Evolutionary conservation across 2,888 invertebrate genomes (phyloP).

Genomic region (Agrotis segetum): DNA sequence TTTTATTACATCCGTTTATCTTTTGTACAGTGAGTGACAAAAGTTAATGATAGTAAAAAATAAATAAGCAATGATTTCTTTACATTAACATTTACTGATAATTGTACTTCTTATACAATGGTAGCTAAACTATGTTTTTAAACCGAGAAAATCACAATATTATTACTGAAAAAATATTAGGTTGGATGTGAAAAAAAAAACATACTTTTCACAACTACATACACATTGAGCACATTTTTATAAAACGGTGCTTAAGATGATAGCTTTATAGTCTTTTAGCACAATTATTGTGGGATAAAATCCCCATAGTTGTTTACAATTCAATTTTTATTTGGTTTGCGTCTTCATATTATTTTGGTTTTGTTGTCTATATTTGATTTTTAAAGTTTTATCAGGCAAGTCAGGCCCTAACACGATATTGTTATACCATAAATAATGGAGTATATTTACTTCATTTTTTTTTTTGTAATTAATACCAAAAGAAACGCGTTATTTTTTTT

Average conservation of each 20-base stretch:
- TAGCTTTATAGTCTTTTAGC: slow-evolving; percentile 45
- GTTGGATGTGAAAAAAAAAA: slow-evolving; percentile 7
- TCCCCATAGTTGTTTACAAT: slow-evolving; percentile 44
- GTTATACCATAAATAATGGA: background rate
- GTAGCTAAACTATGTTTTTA: slow-evolving; percentile 47
- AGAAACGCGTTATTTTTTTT: background rate
- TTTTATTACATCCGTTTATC: background rate
- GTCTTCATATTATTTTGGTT: slow-evolving; percentile 18
- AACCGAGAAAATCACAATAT: background rate
- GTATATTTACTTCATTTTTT: background rate
- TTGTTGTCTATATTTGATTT: background rate
- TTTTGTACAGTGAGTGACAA: background rate
- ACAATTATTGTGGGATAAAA: slow-evolving; percentile 59
- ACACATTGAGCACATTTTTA: slow-evolving; percentile 35
- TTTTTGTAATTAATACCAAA: slow-evolving; percentile 1
- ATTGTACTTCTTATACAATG: slow-evolving; percentile 33
- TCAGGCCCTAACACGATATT: background rate
- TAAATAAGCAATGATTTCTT: background rate
- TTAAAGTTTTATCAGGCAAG: background rate
- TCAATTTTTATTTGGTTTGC: slow-evolving; percentile 35
- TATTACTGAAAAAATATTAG: background rate
- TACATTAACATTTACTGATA: background rate
- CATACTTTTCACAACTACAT: slow-evolving; percentile 22
- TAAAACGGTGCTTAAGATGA: slow-evolving; percentile 49
- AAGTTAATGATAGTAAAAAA: background rate